These are phyloP conservation scores for Drosophila meridionalis DNA, from an alignment of 2,888 invertebrate species.

Conservation along the genomic window DNA sequence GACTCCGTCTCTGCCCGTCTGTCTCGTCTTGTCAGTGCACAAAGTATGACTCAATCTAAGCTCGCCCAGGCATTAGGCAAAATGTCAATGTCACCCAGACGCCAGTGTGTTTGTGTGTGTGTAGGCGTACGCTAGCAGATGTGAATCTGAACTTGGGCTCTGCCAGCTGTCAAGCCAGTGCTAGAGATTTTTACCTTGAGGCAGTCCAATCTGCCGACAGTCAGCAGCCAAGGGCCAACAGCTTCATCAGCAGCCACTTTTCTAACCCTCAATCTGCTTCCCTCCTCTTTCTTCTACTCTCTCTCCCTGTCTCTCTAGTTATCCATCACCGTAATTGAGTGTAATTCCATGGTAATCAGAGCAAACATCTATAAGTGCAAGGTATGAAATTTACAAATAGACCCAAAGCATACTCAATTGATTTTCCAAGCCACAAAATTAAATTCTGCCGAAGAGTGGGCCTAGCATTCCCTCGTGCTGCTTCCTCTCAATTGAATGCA, in stretches of 20 bases:
- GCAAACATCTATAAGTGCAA: slow-evolving; percentile 39
- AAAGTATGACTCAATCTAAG: slow-evolving; percentile 57
- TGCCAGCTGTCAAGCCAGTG: slow-evolving; percentile 40
- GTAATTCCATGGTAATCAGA: slow-evolving; percentile 52
- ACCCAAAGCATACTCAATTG: slow-evolving; percentile 24
- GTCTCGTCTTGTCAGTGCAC: slow-evolving; percentile 46
- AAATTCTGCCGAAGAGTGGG: slow-evolving; percentile 13
- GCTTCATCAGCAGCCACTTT: slow-evolving; percentile 10
- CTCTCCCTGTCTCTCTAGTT: not conserved
- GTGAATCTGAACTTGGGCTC: slow-evolving; percentile 25
- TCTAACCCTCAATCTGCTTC: not conserved
- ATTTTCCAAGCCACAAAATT: slow-evolving; percentile 41
- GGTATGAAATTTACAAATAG: slow-evolving; percentile 29
- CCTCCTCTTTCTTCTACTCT: not conserved
- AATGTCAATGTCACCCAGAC: slow-evolving; percentile 54
- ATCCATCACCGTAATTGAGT: slow-evolving; percentile 46
- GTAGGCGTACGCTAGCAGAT: slow-evolving; percentile 14
- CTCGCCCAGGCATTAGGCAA: slow-evolving; percentile 43
- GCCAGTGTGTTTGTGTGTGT: slow-evolving; percentile 3
- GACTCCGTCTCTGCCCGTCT: slow-evolving; percentile 31
- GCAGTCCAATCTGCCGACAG: slow-evolving; percentile 42
- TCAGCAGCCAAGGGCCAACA: slow-evolving; percentile 15
- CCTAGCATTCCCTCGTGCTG: not conserved
- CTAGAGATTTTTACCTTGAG: slow-evolving; percentile 42
- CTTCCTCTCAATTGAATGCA: slow-evolving; percentile 12